Evolutionary conservation across 2,797 vertebrate genomes (phyloP), one percentile per base, ranked within the genome.

Genomic region (Chloroceryle amazona): DNA sequence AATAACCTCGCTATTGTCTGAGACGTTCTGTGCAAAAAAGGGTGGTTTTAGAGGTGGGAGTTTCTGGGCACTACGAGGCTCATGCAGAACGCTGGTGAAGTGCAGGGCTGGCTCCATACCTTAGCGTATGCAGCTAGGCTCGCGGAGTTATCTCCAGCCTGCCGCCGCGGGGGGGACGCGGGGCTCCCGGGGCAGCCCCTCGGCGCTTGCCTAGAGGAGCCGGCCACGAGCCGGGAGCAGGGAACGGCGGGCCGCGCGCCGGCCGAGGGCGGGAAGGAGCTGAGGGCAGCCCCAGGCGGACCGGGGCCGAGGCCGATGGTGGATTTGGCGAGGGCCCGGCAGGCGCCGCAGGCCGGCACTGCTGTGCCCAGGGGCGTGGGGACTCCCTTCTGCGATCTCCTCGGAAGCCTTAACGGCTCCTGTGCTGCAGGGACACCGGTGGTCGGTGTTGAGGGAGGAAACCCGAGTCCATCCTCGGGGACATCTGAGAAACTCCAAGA

Each of bases 321-420:
- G 5, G 28, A 37, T 9, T 0, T 0, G 28, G 18, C 3, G 28
- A 23, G 35, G 9, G 4, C 4, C 6, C 3, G 7, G 28, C 9
- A 1, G 75, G 22, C 5, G 6, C 20, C 4, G 5, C 20, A 12
- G 41, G 31, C n/a, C 8, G 55, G 18, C 39, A 5, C 21, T 5
- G 23, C 42, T 6, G 42, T 8, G 37, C n/a, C 9, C 18, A 13
- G 5, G 44, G 44, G 9, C 37, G 0, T 19, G 1, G 4, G 68
- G 8, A 11, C 11, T 1, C 13, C 19, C 13, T 13, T 13, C 23
- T 6, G 14, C 9, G 0, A 29, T 26, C 12, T 23, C 35, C n/a
- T 37, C 13, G 7, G 28, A 42, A 28, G 41, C 11, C 17, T 39
- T 5, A 46, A 21, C 0, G 22, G 15, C 66, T n/a, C 19, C 13